Base-by-base conservation (phyloP, 64 coral and sea anemone species). In the Trachythela sp. region DNA sequence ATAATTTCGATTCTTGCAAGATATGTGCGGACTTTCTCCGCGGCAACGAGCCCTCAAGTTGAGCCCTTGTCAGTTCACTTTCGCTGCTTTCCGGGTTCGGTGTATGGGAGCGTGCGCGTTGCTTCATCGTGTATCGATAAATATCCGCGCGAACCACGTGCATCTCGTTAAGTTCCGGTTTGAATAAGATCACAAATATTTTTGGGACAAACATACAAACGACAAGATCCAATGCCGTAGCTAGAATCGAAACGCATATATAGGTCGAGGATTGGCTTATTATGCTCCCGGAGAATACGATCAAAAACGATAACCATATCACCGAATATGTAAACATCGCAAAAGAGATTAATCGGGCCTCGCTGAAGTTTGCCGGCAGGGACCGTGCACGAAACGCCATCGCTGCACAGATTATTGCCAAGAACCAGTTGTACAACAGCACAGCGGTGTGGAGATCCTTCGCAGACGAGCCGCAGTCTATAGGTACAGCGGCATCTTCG, bases 331-430 rank as follows among this genome's bases (percentile, higher is more conserved):
- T 88, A 77, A 91, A 91, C 93, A 94, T 91, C 0, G 93, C 86
- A 40, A 94, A 88, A 13, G 89, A 90, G 13, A 94, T 94, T 68
- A 91, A 88, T 54, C 90, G 87, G 3, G 93, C 86, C 85, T 94
- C 93, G 89, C 91, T 94, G 56, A 94, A 94, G n/a, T 94, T 94
- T 10, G 87, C 93, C 17, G 93, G 93, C 2, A 94, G 86, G 14
- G 77, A 85, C 31, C 93, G 43, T 14, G 93, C 93, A 84, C 91
- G 91, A 56, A 94, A 94, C 17, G 93, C 93, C 49, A 91, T 91
- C 20, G 85, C 20, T 0, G 93, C 54, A 45, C 89, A 91, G 20
- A 94, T 29, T 9, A 94, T 39, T 39, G 93, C 83, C 72, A 94
- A 64, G 13, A 94, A 40, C 30, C 91, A 88, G 86, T 91, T 87